A percentile compares a stretch with the other conserved stretches of the same genome.
Conservation (phyloP, 2,797 vertebrate species). For the Anableps anableps region DNA sequence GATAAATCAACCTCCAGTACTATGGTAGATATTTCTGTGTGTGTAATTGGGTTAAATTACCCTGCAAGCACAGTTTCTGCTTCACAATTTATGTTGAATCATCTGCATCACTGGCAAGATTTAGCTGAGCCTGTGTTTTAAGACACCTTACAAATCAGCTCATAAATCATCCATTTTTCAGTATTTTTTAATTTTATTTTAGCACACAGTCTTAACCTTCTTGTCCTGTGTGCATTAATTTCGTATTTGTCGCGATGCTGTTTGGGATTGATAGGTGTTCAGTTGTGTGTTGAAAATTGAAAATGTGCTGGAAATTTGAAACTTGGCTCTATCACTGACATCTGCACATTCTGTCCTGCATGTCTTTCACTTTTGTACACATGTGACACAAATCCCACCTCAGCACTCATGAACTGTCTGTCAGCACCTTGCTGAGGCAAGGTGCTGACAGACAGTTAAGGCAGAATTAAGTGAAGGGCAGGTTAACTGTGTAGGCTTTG, state of each 20-base stretch:
- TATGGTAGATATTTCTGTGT: neutral
- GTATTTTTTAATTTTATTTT: neutral
- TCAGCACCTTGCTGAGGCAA: conserved; percentile 62
- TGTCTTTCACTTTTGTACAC: conserved; percentile 29
- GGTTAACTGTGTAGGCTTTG: conserved; percentile 36
- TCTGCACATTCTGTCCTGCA: conserved; percentile 14
- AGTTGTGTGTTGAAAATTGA: neutral
- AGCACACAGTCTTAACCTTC: neutral
- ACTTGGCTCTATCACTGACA: conserved; percentile 5
- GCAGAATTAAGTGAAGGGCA: conserved; percentile 51
- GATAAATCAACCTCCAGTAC: neutral
- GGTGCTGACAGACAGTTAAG: too few species aligned
- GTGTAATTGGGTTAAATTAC: conserved; percentile 30
- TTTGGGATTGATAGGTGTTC: neutral
- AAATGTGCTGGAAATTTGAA: neutral
- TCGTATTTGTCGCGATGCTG: neutral
- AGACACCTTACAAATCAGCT: neutral
- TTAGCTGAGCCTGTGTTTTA: conserved; percentile 16
- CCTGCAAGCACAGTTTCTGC: conserved; percentile 18
- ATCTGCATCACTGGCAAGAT: conserved; percentile 6
- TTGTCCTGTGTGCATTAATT: neutral
- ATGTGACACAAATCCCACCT: conserved; percentile 47
- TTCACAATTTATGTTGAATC: conserved; percentile 23
- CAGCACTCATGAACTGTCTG: conserved; percentile 49
- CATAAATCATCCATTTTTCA: neutral